Conservation (phyloP, 1,140 invertebrate species). For the Metopolophium dirhodum region DNA sequence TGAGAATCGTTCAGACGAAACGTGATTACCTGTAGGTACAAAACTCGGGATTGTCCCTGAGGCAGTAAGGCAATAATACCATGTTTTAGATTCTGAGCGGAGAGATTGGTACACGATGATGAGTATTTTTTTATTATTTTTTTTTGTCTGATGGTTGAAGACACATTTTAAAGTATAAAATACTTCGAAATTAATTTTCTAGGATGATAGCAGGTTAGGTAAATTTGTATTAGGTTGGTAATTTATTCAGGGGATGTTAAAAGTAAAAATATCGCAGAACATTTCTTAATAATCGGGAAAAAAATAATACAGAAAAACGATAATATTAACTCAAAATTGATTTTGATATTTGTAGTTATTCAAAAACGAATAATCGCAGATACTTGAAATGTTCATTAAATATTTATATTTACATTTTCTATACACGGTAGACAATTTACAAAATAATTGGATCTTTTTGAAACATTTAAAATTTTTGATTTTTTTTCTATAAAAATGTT, state of each 20-base stretch:
- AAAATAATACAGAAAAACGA: not conserved
- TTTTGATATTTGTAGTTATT: not conserved
- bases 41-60: not conserved
- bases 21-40: constrained; percentile 17
- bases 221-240: not conserved
- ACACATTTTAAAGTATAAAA: not conserved
- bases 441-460: not conserved
- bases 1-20: constrained; percentile 19
- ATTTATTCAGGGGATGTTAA: not conserved
- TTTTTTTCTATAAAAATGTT: not conserved
- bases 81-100: not conserved
- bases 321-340: not conserved
- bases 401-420: not conserved
- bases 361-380: not conserved
- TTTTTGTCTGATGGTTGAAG: not conserved
- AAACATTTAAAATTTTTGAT: too few species aligned
- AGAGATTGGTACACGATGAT: not conserved
- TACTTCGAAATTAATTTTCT: not conserved
- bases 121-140: not conserved
- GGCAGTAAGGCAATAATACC: not conserved
- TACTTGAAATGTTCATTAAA: not conserved
- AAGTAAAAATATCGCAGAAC: not conserved
- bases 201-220: not conserved
- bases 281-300: not conserved
- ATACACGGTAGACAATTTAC: not conserved